A percentile compares a stretch with the other conserved stretches of the same genome.
Evolutionary conservation across 2,797 vertebrate species (phyloP).

Genomic region (Eulemur coronatus): DNA sequence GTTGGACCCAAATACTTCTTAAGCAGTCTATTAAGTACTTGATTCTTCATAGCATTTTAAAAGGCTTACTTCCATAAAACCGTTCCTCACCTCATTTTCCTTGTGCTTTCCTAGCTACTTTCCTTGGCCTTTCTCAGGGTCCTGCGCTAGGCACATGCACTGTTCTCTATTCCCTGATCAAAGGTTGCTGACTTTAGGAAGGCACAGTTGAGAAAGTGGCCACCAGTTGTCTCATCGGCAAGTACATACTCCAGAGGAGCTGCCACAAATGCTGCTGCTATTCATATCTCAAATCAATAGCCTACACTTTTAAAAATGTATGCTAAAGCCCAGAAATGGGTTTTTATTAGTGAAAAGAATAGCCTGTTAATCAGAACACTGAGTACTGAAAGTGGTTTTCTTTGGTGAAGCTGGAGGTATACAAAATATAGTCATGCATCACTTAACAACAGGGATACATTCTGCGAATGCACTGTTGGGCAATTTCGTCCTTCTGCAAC

Average conservation of each 20-base stretch:
- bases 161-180: neutral
- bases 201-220: neutral
- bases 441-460: neutral
- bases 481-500: neutral
- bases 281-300: neutral
- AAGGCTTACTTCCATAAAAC: neutral
- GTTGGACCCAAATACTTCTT: neutral
- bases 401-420: neutral
- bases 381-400: neutral
- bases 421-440: neutral
- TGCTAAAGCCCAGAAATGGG: neutral
- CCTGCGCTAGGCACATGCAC: neutral
- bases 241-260: neutral
- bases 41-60: neutral
- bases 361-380: neutral
- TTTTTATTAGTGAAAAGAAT: neutral
- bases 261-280: neutral
- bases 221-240: neutral
- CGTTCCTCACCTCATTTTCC: neutral
- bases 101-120: neutral
- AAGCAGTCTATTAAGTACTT: neutral
- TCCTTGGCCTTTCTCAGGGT: neutral
- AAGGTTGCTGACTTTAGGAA: neutral
- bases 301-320: neutral
- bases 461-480: neutral